A percentile compares a stretch with the other conserved stretches of the same genome.
These are phyloP conservation scores for Momotus momota DNA, from an alignment of 2,797 vertebrate species.

Conservation along the genomic window DNA sequence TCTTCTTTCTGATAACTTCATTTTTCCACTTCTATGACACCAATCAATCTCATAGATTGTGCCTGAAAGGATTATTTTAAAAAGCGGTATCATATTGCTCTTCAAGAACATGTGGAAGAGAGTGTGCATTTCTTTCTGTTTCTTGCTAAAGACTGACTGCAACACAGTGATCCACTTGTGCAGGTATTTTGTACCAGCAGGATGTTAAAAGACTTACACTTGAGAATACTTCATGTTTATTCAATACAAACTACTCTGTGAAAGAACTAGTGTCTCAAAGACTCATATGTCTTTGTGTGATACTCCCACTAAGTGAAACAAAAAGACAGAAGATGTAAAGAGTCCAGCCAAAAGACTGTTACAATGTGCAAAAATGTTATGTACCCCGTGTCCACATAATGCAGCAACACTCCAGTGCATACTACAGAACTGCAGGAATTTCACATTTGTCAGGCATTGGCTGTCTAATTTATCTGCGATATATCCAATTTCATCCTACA, in stretches of 20 bases:
- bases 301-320: neutral
- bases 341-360: neutral
- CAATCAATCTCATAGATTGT: neutral
- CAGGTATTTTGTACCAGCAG: neutral
- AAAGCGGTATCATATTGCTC: neutral
- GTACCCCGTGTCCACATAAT: neutral
- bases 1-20: neutral
- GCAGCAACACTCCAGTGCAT: neutral
- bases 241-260: neutral
- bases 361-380: neutral
- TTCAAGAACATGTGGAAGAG: neutral
- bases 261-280: neutral
- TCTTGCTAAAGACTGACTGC: neutral
- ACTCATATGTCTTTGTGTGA: neutral
- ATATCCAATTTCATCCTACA: neutral
- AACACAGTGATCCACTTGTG: neutral
- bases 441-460: neutral
- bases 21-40: neutral
- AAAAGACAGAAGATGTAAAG: constrained; percentile 19
- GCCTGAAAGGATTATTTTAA: neutral
- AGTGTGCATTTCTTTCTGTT: neutral
- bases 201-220: neutral
- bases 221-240: neutral
- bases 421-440: neutral
- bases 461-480: neutral